Evolutionary conservation across 92 coral and sea anemone genomes (phyloP), one percentile per base, ranked within the genome.

Genomic region (Montipora capitata): DNA sequence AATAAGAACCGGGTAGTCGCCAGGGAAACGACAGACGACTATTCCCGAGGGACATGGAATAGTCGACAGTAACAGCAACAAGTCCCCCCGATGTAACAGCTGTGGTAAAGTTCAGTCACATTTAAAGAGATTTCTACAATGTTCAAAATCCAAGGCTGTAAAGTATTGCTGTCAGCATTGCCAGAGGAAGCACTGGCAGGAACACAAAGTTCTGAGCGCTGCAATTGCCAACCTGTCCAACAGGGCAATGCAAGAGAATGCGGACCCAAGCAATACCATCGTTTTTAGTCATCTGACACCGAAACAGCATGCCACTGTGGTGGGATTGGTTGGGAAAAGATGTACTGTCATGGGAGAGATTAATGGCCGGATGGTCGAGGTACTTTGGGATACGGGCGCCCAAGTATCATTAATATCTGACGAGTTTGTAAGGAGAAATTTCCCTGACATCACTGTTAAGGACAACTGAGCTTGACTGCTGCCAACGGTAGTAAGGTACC

Each of bases 381-480:
- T 84, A 51, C 86, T 90, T 45, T 90, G 93, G 93, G 89, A 78
- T 86, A 90, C 82, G 1, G 90, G 93, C 42, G 89, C 86, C 44
- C 90, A 78, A 62, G 93, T 90, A 16, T 27, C 35, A 27, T 0
- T 27, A 27, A 27, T 27, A 27, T 27, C 35, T 27, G 35, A 27
- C 35, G 35, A 27, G 35, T 27, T 27, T 27, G 35, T 27, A 27
- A 27, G 27, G 1, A 27, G 35, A 27, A 27, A 27, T 27, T 27
- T 27, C 35, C 35, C 35, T 27, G 35, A 27, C 35, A 27, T 27
- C 35, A 27, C 35, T 27, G 35, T 27, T 27, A 27, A 27, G 35
- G 35, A 27, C 35, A 27, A 27, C 35, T 27, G 35, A 27, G 35
- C 35, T 27, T 27, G 35, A 27, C 35, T 27, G 35, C 35, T 27